Evolutionary conservation across 1,140 invertebrate genomes (phyloP).

Genomic region (Chrysopa pallens): DNA sequence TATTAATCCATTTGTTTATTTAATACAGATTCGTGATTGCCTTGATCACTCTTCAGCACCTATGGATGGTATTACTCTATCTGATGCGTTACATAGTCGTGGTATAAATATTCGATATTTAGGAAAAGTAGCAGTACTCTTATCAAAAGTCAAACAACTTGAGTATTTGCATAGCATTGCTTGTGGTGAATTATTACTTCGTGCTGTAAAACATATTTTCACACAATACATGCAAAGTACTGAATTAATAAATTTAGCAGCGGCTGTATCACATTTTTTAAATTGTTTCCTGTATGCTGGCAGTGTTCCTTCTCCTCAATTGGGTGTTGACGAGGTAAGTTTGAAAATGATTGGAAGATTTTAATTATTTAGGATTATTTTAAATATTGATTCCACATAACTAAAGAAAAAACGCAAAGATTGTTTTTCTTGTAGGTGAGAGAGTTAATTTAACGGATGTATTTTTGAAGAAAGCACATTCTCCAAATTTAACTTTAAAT

Average conservation of each 20-base stretch:
- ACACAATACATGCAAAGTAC: slow-evolving; percentile 75
- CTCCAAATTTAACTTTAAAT: too few relatives aligned
- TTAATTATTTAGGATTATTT: too few relatives aligned
- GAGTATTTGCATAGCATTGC: slow-evolving; percentile 78
- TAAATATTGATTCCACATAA: too few relatives aligned
- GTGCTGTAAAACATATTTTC: slow-evolving; percentile 87
- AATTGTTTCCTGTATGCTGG: slow-evolving; percentile 81
- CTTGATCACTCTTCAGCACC: slow-evolving; percentile 80
- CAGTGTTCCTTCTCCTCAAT: slow-evolving; percentile 36
- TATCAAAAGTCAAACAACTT: slow-evolving; percentile 61
- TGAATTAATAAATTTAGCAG: slow-evolving; percentile 74
- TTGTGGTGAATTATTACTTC: slow-evolving; percentile 67
- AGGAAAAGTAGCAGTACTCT: slow-evolving; percentile 65
- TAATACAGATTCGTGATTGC: slow-evolving; percentile 67
- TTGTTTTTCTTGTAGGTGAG: too few relatives aligned
- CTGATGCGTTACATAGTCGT: slow-evolving; percentile 78
- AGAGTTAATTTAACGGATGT: too few relatives aligned
- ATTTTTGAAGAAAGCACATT: too few relatives aligned
- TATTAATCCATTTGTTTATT: slow-evolving; percentile 5
- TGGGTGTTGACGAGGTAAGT: slow-evolving; percentile 45
- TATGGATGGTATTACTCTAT: slow-evolving; percentile 89
- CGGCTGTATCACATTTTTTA: slow-evolving; percentile 84
- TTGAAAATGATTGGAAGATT: not conserved
- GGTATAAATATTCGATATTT: slow-evolving; percentile 97
- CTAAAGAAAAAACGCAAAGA: too few relatives aligned